These are phyloP conservation scores for Callopanchax toddi DNA, from an alignment of 2,113 vertebrate species.

Conservation along the genomic window DNA sequence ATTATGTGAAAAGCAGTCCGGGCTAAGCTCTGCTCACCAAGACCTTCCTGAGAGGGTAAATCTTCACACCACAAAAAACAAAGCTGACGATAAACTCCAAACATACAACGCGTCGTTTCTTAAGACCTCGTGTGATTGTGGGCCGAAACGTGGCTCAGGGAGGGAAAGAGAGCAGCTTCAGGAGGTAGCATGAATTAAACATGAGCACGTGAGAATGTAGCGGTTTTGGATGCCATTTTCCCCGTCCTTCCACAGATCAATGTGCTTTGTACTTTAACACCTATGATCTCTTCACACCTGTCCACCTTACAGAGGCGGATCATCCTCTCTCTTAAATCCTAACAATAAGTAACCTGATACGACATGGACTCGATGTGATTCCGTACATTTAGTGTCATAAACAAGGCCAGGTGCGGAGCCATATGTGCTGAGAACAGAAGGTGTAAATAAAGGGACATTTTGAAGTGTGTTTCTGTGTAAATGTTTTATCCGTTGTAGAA, in stretches of 20 bases:
- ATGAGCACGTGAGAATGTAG: constrained; percentile 62
- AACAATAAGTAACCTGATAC: constrained; percentile 65
- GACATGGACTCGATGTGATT: constrained; percentile 69
- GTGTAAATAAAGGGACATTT: constrained; percentile 51
- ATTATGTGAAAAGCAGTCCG: not conserved
- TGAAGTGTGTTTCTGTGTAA: too few species aligned
- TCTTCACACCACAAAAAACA: constrained; percentile 13
- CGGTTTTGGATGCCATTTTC: constrained; percentile 57
- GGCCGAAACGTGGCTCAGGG: constrained; percentile 56
- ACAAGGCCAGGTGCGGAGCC: constrained; percentile 69
- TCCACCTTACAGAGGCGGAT: constrained; percentile 53
- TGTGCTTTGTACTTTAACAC: constrained; percentile 60
- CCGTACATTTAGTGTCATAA: constrained; percentile 63
- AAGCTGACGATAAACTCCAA: constrained; percentile 19
- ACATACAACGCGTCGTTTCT: constrained; percentile 12
- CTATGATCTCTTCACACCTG: constrained; percentile 67
- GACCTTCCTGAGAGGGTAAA: constrained; percentile 14
- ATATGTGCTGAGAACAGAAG: constrained; percentile 65
- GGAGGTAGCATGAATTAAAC: constrained; percentile 67
- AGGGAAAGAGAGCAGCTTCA: constrained; percentile 30
- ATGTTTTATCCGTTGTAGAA: too few species aligned
- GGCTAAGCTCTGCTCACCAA: constrained; percentile 5
- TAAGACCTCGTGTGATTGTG: constrained; percentile 38
- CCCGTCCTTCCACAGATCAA: constrained; percentile 49
- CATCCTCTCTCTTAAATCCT: constrained; percentile 23